These are phyloP conservation scores for Phrynocephalus versicolor DNA, from an alignment of 2,113 vertebrate genomes.

Conservation along the genomic window DNA sequence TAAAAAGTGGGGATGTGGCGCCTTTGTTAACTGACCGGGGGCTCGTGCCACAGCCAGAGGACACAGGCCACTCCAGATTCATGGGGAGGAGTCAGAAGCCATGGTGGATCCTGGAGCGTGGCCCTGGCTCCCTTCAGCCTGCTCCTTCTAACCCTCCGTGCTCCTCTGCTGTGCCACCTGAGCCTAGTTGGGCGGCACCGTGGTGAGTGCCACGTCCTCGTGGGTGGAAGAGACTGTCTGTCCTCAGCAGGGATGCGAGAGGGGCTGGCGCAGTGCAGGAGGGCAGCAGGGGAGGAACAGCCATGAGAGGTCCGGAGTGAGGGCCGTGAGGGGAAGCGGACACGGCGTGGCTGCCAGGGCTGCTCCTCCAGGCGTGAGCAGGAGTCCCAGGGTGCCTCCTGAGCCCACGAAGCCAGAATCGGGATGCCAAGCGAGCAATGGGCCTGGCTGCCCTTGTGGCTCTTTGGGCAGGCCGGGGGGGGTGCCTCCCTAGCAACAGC, in stretches of 20 bases:
- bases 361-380: background rate
- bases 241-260: background rate
- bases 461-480: background rate
- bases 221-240: no score
- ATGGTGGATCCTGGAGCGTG: background rate
- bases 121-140: background rate
- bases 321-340: no score
- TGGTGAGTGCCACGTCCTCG: background rate
- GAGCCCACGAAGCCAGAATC: background rate
- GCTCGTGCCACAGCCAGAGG: background rate
- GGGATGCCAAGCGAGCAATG: background rate
- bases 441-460: background rate
- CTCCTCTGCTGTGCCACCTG: background rate
- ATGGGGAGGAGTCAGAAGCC: no score
- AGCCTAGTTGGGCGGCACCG: background rate
- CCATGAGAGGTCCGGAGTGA: background rate
- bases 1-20: background rate
- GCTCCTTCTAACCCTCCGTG: background rate
- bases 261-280: background rate
- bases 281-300: background rate
- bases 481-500: slow-evolving; percentile 21
- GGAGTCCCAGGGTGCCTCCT: background rate
- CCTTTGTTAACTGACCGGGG: no score
- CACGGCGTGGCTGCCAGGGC: background rate
- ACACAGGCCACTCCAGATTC: background rate